Evolutionary conservation across 1,140 invertebrate genomes (phyloP).

Genomic region (Drosophila rhopaloa): DNA sequence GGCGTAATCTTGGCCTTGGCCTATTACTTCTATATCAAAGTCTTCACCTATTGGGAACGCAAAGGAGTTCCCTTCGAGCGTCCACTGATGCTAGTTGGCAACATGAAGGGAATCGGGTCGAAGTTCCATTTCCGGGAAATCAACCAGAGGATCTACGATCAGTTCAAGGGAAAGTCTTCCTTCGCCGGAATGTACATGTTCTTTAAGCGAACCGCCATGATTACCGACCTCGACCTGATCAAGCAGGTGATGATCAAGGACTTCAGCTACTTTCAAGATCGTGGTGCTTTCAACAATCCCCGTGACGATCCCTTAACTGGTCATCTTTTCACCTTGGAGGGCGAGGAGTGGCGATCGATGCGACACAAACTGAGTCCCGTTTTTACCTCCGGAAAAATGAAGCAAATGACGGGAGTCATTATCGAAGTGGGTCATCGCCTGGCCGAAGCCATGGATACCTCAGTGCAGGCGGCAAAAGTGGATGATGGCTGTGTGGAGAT

Average conservation of each 20-base stretch:
- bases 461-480: conserved; percentile 32
- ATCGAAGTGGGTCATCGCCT: conserved; percentile 69
- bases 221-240: conserved; percentile 71
- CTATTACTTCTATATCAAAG: conserved; percentile 34
- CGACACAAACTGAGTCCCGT: conserved; percentile 86
- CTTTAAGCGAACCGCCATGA: conserved; percentile 25
- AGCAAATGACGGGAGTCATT: conserved; percentile 85
- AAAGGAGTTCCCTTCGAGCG: conserved; percentile 78
- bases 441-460: conserved; percentile 31
- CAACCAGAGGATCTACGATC: conserved; percentile 62
- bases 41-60: conserved; percentile 81
- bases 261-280: conserved; percentile 75
- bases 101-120: conserved; percentile 56
- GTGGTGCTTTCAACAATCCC: conserved; percentile 85
- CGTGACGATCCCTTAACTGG: conserved; percentile 85
- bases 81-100: conserved; percentile 74
- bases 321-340: conserved; percentile 85
- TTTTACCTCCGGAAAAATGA: conserved; percentile 87
- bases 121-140: conserved; percentile 59
- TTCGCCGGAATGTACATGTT: conserved; percentile 67
- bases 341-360: conserved; percentile 86
- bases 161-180: conserved; percentile 66
- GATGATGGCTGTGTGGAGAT: conserved; percentile 85
- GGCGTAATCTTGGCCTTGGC: conserved; percentile 30
- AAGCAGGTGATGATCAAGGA: conserved; percentile 81